Conservation (phyloP, 1,140 invertebrate genomes). For the Drosophila persimilis region DNA sequence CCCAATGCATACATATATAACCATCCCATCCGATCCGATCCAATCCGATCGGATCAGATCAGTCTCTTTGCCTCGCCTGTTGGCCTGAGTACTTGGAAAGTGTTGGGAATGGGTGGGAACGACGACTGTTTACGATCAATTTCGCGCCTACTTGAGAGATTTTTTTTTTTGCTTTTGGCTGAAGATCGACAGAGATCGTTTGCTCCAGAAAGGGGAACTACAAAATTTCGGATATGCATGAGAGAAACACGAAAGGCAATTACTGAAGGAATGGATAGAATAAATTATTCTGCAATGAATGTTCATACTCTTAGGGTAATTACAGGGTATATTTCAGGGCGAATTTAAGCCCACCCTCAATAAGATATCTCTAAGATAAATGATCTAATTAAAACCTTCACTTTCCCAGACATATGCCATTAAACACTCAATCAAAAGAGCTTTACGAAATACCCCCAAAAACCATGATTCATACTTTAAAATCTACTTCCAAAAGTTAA, state of each 20-base stretch:
- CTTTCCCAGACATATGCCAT: too few relatives aligned
- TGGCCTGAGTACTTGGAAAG: conserved; percentile 29
- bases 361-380: too few relatives aligned
- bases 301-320: too few relatives aligned
- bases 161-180: conserved; percentile 26
- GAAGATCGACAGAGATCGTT: neutral
- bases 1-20: conserved; percentile 16
- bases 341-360: too few relatives aligned
- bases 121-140: conserved; percentile 56
- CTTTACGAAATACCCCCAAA: too few relatives aligned
- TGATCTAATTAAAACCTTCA: too few relatives aligned
- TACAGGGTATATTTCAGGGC: too few relatives aligned
- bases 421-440: too few relatives aligned
- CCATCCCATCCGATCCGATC: conserved; percentile 10
- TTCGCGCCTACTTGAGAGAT: conserved; percentile 72
- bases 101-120: conserved; percentile 19
- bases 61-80: conserved; percentile 14
- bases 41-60: conserved; percentile 9
- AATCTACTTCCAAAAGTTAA: neutral
- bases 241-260: too few relatives aligned
- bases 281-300: too few relatives aligned
- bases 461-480: neutral
- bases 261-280: too few relatives aligned
- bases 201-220: too few relatives aligned
- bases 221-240: neutral